Evolutionary conservation across 2,888 invertebrate genomes (phyloP).

Genomic region (Cepaea hortensis): DNA sequence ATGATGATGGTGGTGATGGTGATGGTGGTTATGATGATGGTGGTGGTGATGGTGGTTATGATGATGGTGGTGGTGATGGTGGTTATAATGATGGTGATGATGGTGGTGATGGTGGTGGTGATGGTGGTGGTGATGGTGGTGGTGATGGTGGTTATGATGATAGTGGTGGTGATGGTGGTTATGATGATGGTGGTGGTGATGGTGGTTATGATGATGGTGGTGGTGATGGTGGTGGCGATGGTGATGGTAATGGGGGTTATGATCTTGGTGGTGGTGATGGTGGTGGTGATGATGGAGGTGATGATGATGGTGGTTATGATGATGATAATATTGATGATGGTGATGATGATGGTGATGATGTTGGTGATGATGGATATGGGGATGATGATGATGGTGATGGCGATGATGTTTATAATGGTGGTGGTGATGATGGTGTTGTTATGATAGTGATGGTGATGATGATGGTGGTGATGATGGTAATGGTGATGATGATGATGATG

Average conservation of each 20-base stretch:
- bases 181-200: too few species aligned
- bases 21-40: background rate
- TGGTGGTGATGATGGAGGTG: background rate
- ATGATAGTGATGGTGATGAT: background rate
- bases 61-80: too few species aligned
- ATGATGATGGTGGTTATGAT: too few species aligned
- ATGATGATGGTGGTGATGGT: background rate
- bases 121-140: conserved; percentile 18
- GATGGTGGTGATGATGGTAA: background rate
- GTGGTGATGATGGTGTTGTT: too few species aligned
- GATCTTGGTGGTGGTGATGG: background rate
- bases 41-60: too few species aligned
- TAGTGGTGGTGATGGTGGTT: too few species aligned
- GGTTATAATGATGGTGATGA: too few species aligned
- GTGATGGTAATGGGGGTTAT: background rate
- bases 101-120: background rate
- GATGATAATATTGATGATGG: background rate
- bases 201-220: too few species aligned
- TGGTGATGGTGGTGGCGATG: conserved; percentile 22
- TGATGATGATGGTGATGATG: conserved; percentile 20
- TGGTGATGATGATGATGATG: background rate
- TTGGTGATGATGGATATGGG: too few species aligned
- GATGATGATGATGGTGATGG: too few species aligned
- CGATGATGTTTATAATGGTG: too few species aligned
- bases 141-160: background rate